These are phyloP conservation scores for Chrysolophus pictus DNA, from an alignment of 2,797 vertebrate species.

Conservation along the genomic window DNA sequence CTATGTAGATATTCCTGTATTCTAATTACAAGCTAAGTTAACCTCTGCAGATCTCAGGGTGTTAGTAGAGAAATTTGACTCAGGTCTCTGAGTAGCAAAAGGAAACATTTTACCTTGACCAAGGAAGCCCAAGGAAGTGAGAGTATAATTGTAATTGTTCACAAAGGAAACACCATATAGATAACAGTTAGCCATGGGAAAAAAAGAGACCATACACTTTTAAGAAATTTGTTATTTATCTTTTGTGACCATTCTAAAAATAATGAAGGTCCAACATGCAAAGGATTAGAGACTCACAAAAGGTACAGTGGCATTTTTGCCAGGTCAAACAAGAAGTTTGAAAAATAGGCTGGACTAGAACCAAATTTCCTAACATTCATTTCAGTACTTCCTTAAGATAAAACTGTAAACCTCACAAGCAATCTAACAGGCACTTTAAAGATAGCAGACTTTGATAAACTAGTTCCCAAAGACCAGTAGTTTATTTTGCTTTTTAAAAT, in stretches of 20 bases:
- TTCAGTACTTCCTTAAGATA: slow-evolving; percentile 17
- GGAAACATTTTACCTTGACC: neutral
- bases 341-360: neutral
- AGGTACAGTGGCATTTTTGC: neutral
- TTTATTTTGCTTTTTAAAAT: neutral
- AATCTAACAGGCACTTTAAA: neutral
- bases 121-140: neutral
- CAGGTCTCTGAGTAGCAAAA: neutral
- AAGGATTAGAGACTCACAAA: neutral
- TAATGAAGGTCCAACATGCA: neutral
- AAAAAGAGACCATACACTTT: neutral
- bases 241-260: neutral
- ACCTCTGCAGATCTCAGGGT: neutral
- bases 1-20: neutral
- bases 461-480: neutral
- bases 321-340: neutral
- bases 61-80: neutral
- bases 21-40: neutral
- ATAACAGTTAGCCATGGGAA: neutral
- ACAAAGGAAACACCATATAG: neutral
- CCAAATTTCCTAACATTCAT: neutral
- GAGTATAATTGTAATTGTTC: neutral
- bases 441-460: slow-evolving; percentile 1
- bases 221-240: neutral
- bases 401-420: neutral